phyloP scores from a whole-genome alignment of 2,113 vertebrate genomes.

The Takifugu bimaculatus region DNA sequence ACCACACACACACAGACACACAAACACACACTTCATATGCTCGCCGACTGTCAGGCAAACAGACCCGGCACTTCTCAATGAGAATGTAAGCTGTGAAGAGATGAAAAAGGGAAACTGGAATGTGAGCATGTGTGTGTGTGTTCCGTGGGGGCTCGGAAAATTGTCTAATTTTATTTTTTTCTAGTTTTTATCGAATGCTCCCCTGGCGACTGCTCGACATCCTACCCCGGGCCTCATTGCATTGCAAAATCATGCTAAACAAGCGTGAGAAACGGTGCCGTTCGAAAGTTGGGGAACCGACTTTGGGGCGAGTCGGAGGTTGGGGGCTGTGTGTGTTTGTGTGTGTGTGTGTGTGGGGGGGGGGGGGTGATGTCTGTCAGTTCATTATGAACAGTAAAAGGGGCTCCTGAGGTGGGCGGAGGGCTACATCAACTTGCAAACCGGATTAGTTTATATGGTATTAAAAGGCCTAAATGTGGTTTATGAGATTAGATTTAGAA shows the following conservation, averaged over 20 bases:
- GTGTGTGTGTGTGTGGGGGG: slow-evolving; percentile 18
- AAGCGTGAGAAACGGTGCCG: slow-evolving; percentile 52
- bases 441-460: too few species aligned
- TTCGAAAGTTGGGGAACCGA: slow-evolving; percentile 58
- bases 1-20: slow-evolving; percentile 48
- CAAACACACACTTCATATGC: slow-evolving; percentile 48
- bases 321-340: too few species aligned
- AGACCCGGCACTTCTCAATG: slow-evolving; percentile 26
- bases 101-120: slow-evolving; percentile 44
- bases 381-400: slow-evolving; percentile 63
- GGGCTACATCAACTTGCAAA: too few species aligned
- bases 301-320: slow-evolving; percentile 1
- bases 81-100: slow-evolving; percentile 34
- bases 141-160: slow-evolving; percentile 19
- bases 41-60: slow-evolving; percentile 46
- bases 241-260: slow-evolving; percentile 58
- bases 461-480: too few species aligned
- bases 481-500: too few species aligned
- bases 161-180: slow-evolving; percentile 62
- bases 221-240: slow-evolving; percentile 44
- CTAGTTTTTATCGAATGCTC: slow-evolving; percentile 60
- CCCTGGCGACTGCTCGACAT: slow-evolving; percentile 41
- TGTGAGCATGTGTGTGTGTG: not conserved
- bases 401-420: slow-evolving; percentile 37
- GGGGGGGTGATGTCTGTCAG: slow-evolving; percentile 74